Evolutionary conservation across 2,797 vertebrate genomes (phyloP).

Genomic region (Rachycentron canadum): DNA sequence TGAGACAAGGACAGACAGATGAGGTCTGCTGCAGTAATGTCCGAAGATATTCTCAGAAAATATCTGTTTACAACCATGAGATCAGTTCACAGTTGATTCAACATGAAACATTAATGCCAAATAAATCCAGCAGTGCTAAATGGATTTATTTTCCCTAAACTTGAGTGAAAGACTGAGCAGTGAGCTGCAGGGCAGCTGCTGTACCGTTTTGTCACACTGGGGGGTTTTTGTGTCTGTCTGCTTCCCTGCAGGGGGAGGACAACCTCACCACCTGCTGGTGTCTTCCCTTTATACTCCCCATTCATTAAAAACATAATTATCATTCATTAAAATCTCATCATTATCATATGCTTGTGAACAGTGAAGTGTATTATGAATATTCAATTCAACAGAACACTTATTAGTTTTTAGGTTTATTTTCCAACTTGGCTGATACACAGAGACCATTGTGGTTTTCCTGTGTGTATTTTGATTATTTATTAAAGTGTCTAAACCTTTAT

Average conservation of each 20-base stretch:
- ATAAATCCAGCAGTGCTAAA: neutral
- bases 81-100: neutral
- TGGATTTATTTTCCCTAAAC: neutral
- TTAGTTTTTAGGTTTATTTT: constrained; percentile 26
- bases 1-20: neutral
- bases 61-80: neutral
- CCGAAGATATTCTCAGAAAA: constrained; percentile 10
- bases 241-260: constrained; percentile 17
- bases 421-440: constrained; percentile 3
- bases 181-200: constrained; percentile 1
- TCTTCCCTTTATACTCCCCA: neutral
- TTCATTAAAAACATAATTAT: constrained; percentile 51
- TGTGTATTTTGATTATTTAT: constrained; percentile 5
- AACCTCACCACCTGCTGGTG: constrained; percentile 52
- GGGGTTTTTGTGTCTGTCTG: constrained; percentile 18
- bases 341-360: constrained; percentile 2
- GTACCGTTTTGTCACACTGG: neutral
- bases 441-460: constrained; percentile 1
- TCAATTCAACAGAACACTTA: constrained; percentile 13
- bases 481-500: neutral
- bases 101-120: neutral
- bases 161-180: neutral
- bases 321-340: constrained; percentile 49
- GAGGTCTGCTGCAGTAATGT: constrained; percentile 8
- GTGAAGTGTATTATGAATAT: constrained; percentile 21